Base-by-base conservation (phyloP, 2,113 vertebrate species). In the Ctenodactylus gundi region DNA sequence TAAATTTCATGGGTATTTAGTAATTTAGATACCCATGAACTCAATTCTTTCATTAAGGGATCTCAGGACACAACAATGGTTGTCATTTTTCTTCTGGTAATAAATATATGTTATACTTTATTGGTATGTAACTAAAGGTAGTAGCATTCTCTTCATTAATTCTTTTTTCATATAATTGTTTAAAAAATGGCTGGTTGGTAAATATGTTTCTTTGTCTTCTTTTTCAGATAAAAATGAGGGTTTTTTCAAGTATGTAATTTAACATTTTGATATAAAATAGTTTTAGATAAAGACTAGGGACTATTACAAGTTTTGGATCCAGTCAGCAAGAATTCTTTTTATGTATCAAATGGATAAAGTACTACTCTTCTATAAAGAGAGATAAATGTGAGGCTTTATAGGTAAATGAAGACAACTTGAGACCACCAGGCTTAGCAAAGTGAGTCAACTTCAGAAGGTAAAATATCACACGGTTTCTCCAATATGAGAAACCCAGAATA, bases 271-370 rank as follows among this genome's bases (percentile, higher is more conserved):
- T 75, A 23, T n/a, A 10, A 62, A 34, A 77, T 39, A 93, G 14
- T 44, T 89, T 88, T 62, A 12, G 18, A 67, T 18, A 34, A 85
- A 82, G 21, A 89, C 14, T 51, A 44, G 11, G 21, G 25, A 91
- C 44, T 88, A 44, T 78, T 77, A 11, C 41, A 91, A 94, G 23
- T 41, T 41, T 23, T 44, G 1, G 23, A 13, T 81, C 58, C 13
- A 89, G 14, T 72, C 25, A 81, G 25, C 31, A 93, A 95, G 64
- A 91, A 91, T 78, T 92, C 39, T 68, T 65, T 91, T 65, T 91
- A 90, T 72, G 36, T 23, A 95, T 14, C 23, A 78, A 58, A 6
- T 53, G 29, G 73, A 62, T 64, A 49, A 3, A n/a, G n/a, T n/a
- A n/a, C n/a, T n/a, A n/a, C n/a, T n/a, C n/a, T n/a, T n/a, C n/a